These are phyloP conservation scores for Columba guinea DNA, from an alignment of 2,797 vertebrate species.

Conservation along the genomic window DNA sequence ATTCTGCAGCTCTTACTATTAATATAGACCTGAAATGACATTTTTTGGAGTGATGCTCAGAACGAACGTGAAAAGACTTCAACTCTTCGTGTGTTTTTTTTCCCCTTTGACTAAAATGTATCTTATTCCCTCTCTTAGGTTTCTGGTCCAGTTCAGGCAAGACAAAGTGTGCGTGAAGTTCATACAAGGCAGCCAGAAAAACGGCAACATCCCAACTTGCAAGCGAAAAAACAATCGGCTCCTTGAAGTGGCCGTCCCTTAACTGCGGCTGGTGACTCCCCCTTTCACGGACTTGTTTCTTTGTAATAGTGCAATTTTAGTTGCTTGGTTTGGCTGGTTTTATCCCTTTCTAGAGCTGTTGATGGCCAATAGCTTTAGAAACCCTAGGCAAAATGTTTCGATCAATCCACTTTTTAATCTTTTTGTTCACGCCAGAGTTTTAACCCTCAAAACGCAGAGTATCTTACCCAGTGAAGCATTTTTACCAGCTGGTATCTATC, in stretches of 20 bases:
- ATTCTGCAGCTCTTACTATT: neutral
- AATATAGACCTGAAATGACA: neutral
- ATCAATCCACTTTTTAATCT: constrained; percentile 51
- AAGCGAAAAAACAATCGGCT: constrained; percentile 98
- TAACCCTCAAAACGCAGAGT: constrained; percentile 57
- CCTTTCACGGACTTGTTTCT: constrained; percentile 70
- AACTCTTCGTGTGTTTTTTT: accelerated
- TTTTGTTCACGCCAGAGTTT: constrained; percentile 60
- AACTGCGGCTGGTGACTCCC: constrained; percentile 57
- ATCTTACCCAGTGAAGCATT: constrained; percentile 38
- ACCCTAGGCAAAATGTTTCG: constrained; percentile 72
- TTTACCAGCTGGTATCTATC: constrained; percentile 58
- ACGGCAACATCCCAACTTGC: constrained; percentile 89
- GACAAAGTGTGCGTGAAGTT: constrained; percentile 99
- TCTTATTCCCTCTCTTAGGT: constrained; percentile 78
- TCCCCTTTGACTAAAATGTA: neutral
- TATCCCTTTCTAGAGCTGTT: constrained; percentile 68
- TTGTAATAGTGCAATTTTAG: constrained; percentile 83
- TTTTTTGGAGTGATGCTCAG: neutral
- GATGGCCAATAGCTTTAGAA: constrained; percentile 67
- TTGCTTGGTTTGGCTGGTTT: constrained; percentile 56
- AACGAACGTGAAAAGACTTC: neutral
- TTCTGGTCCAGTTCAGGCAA: constrained; percentile 96
- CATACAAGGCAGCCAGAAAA: constrained; percentile 89
- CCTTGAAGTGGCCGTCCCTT: constrained; percentile 94